These are phyloP conservation scores for Candidula unifasciata DNA, from an alignment of 2,888 invertebrate genomes.

Conservation along the genomic window DNA sequence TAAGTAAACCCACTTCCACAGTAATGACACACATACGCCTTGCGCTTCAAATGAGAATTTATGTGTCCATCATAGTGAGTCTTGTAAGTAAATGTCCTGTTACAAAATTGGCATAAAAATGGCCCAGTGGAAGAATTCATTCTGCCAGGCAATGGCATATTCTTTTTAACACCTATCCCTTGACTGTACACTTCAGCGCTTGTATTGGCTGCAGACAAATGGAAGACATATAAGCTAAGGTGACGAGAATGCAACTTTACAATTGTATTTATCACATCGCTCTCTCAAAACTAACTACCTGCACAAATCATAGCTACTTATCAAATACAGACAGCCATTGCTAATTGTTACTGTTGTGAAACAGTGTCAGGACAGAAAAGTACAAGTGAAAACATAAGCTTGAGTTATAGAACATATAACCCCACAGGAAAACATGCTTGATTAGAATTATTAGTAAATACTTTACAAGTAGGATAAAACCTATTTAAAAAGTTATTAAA, in stretches of 20 bases:
- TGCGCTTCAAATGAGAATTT: slow-evolving; percentile 51
- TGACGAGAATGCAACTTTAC: not conserved
- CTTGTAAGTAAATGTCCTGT: slow-evolving; percentile 49
- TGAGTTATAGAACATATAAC: not conserved
- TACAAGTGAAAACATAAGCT: not conserved
- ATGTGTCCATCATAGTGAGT: slow-evolving; percentile 55
- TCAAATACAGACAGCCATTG: too few relatives aligned
- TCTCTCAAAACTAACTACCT: too few relatives aligned
- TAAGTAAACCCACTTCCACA: slow-evolving; percentile 52
- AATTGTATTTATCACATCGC: too few relatives aligned
- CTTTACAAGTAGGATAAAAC: too few relatives aligned
- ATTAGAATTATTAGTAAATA: too few relatives aligned
- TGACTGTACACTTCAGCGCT: slow-evolving; percentile 27
- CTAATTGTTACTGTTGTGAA: not conserved
- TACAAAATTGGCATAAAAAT: slow-evolving; percentile 54
- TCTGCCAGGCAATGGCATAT: slow-evolving; percentile 1
- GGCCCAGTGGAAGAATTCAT: slow-evolving; percentile 35
- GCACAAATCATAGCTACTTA: too few relatives aligned
- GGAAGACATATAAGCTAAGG: slow-evolving; percentile 28
- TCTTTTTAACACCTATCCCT: slow-evolving; percentile 27
- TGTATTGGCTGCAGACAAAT: slow-evolving; percentile 47
- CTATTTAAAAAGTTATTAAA: too few relatives aligned
- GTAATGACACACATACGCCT: slow-evolving; percentile 47
- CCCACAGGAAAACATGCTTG: too few relatives aligned
- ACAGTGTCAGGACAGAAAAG: not conserved